Conservation (phyloP, 2,113 vertebrate species). For the Psittacus erithacus region DNA sequence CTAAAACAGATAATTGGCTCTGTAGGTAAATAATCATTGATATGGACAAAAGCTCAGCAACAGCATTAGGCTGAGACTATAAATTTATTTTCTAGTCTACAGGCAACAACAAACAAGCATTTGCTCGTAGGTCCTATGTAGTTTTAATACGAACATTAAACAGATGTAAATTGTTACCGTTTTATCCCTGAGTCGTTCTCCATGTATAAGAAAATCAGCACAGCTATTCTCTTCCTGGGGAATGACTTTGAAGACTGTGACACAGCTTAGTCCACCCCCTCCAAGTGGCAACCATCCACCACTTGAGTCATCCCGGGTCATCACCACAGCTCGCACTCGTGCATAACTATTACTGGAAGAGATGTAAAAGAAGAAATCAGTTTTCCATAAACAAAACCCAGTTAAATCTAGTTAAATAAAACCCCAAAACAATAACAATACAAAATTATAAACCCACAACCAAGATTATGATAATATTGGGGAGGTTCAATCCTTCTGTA, state of each 20-base stretch:
- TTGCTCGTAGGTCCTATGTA: not conserved
- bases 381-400: conserved; percentile 65
- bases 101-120: not conserved
- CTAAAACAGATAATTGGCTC: not conserved
- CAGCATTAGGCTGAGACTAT: not conserved
- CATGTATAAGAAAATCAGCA: conserved; percentile 95
- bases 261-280: conserved; percentile 95
- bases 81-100: not conserved
- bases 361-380: conserved; percentile 67
- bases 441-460: not conserved
- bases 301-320: conserved; percentile 99
- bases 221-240: conserved; percentile 88
- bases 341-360: conserved; percentile 95
- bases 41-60: not conserved
- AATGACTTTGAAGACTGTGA: conserved; percentile 94
- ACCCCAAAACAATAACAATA: not conserved
- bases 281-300: conserved; percentile 97
- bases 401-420: not conserved
- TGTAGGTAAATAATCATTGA: not conserved
- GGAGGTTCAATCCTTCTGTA: not conserved
- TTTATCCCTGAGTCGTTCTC: conserved; percentile 98
- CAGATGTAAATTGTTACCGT: conserved; percentile 80
- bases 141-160: not conserved
- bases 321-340: conserved; percentile 99
- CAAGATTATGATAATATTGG: not conserved